Evolutionary conservation across 1,140 invertebrate genomes (phyloP).

Genomic region (Apis laboriosa): DNA sequence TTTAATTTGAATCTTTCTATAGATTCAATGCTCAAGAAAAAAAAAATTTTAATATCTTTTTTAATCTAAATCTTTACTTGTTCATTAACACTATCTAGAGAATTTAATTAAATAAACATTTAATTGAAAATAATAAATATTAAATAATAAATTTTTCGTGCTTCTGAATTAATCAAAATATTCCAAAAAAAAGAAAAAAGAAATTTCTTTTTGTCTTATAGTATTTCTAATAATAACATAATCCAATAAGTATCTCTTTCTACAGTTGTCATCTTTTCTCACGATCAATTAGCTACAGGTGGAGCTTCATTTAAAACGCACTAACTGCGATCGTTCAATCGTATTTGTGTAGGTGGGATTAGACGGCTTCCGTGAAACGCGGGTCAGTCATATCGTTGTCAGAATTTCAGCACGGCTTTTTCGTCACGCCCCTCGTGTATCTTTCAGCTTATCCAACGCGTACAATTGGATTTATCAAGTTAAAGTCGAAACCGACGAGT

Average conservation of each 20-base stretch:
- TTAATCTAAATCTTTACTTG: too few species aligned
- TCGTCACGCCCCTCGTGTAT: constrained; percentile 68
- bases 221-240: too few species aligned
- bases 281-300: neutral
- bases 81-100: too few species aligned
- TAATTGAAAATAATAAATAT: too few species aligned
- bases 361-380: constrained; percentile 52
- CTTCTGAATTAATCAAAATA: too few species aligned
- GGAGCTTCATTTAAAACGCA: neutral
- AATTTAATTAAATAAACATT: too few species aligned
- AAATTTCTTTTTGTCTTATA: too few species aligned
- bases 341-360: constrained; percentile 30
- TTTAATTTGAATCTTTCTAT: too few species aligned
- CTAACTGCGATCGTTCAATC: neutral
- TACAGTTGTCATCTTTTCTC: neutral
- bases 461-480: constrained; percentile 70
- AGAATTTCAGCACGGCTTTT: constrained; percentile 49
- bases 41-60: too few species aligned
- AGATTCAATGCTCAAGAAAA: too few species aligned
- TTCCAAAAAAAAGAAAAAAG: too few species aligned
- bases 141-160: too few species aligned
- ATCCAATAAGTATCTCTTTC: neutral
- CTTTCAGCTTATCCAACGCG: constrained; percentile 69
- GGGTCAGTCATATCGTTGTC: constrained; percentile 57
- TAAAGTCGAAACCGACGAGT: constrained; percentile 50